phyloP scores from a whole-genome alignment of 2,797 vertebrate species.

The Sebastes aleutianus region DNA sequence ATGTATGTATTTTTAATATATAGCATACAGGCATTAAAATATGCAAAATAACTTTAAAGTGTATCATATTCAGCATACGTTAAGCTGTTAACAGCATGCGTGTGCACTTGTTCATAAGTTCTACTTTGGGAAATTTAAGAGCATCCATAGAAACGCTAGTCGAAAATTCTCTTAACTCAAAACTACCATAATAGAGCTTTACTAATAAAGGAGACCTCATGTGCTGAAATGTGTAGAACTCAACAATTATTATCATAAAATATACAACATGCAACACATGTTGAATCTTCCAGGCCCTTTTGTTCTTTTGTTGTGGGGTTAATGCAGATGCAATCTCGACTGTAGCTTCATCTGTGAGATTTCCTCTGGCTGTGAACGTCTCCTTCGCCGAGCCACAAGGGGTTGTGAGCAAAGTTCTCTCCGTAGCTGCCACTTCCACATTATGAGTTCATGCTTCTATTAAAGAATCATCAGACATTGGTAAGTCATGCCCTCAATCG shows the following conservation, averaged over 20 bases:
- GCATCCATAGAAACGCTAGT: accelerated
- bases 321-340: conserved; percentile 1
- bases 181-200: background rate
- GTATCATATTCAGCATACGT: background rate
- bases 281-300: background rate
- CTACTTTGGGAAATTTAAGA: background rate
- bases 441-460: conserved; percentile 40
- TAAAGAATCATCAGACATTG: conserved; percentile 63
- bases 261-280: background rate
- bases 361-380: conserved; percentile 25
- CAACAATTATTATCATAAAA: background rate
- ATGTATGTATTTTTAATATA: background rate
- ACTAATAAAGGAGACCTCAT: background rate
- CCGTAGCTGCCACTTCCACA: conserved; percentile 48
- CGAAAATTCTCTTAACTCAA: background rate
- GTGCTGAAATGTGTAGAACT: background rate
- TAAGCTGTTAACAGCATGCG: background rate
- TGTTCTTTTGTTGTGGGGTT: background rate
- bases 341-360: conserved; percentile 17
- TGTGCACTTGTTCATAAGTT: background rate
- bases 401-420: conserved; percentile 34
- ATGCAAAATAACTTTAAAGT: background rate
- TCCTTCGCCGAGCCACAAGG: conserved; percentile 4
- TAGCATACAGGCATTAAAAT: background rate
- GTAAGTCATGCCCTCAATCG: conserved; percentile 58